Conservation (phyloP, 2,888 invertebrate species). For the Machimus rusticus region DNA sequence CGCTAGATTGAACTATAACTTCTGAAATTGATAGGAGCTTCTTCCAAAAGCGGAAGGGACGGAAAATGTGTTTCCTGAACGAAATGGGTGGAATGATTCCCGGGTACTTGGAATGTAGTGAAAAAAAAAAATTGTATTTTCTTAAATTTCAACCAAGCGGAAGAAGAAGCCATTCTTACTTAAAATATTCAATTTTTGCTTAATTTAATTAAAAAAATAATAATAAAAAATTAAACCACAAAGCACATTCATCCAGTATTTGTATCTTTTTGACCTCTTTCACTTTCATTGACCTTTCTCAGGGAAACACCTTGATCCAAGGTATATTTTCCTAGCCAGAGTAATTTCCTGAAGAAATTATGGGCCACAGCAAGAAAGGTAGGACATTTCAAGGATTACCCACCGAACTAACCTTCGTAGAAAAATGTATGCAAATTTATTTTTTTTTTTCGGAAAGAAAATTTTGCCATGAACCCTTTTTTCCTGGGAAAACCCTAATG, state of each 20-base stretch:
- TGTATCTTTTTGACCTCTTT: not conserved
- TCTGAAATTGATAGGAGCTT: not conserved
- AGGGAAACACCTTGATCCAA: not conserved
- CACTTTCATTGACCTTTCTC: not conserved
- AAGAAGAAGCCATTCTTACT: not conserved
- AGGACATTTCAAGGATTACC: not conserved
- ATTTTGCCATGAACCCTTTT: not conserved
- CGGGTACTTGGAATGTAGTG: not conserved
- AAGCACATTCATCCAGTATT: not conserved
- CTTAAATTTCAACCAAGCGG: not conserved
- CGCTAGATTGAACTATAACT: slow-evolving; percentile 29
- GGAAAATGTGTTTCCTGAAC: not conserved
- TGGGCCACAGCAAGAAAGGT: not conserved
- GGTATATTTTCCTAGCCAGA: not conserved
- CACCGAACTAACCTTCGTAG: not conserved
- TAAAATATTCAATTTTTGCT: not conserved
- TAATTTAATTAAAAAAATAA: not conserved
- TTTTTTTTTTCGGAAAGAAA: not conserved
- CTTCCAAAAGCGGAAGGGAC: not conserved
- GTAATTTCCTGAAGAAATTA: not conserved
- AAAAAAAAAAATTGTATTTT: not conserved
- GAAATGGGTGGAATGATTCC: not conserved
- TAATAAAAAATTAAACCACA: not conserved
- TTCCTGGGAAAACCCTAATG: not conserved
- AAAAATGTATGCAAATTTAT: slow-evolving; percentile 2